Evolutionary conservation across 2,888 invertebrate genomes (phyloP), one percentile per base, ranked within the genome.

Genomic region (Fabriciana adippe): DNA sequence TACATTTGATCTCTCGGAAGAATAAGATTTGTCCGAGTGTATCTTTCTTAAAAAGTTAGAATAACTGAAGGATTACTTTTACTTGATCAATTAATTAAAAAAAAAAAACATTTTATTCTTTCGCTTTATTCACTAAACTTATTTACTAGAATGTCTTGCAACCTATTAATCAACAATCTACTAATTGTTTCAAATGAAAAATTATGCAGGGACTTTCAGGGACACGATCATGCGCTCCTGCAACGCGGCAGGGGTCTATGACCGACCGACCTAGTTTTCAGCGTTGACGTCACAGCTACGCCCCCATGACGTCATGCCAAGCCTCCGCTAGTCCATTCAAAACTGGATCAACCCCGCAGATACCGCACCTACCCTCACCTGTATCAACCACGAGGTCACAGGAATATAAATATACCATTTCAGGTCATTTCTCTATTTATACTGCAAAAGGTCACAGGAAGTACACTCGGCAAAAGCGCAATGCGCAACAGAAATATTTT

Each of bases 241-340:
- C 91, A 89, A 84, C 82, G 75, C 77, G 71, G 72, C 71, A 74
- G 74, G 79, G 90, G 85, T 90, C 89, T 75, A 78, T 82, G 89
- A 85, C 87, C 90, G 87, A 78, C 81, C 82, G 91, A 84, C 92
- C 92, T 75, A 92, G 77, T 90, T 91, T 86, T 78, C 31, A 65
- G 69, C 72, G 78, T 81, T 91, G 87, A 92, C 92, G 92, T 92
- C 91, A 92, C 84, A 71, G 86, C 76, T 87, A 87, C 89, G 89
- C 89, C 89, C 87, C 83, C 84, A 78, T 90, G 90, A 91, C 91
- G 91, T 92, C 89, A 91, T 79, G 75, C 71, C 81, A 79, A 84
- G 88, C 88, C 89, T 86, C 87, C 83, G 78, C 82, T 75, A 83
- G 83, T 86, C 84, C 91, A 92, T 91, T 92, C 91, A 92, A 90